Percentiles rank a stretch among this genome's conserved stretches.
Evolutionary conservation across 2,113 vertebrate genomes (phyloP).

Genomic region (Triplophysa rosa): DNA sequence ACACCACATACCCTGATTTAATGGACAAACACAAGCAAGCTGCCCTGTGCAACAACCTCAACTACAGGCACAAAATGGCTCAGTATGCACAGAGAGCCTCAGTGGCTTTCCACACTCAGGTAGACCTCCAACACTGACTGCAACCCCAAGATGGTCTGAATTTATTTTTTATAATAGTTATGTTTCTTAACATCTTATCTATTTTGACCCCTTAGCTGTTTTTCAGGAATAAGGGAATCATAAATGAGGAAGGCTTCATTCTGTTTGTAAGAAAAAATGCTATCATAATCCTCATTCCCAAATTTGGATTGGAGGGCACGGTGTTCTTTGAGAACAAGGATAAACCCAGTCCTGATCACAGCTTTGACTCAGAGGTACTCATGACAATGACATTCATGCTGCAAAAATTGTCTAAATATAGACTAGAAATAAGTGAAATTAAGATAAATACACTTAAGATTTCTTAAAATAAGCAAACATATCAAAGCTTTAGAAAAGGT

Average conservation of each 20-base stretch:
- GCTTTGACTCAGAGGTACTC: slow-evolving; percentile 86
- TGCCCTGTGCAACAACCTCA: slow-evolving; percentile 91
- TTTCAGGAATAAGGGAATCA: slow-evolving; percentile 89
- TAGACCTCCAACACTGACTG: slow-evolving; percentile 52
- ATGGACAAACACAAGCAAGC: slow-evolving; percentile 93
- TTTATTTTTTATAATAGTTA: background rate
- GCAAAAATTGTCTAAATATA: too few relatives aligned
- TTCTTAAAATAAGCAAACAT: too few relatives aligned
- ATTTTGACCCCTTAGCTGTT: slow-evolving; percentile 80
- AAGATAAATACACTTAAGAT: too few relatives aligned
- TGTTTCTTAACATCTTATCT: background rate
- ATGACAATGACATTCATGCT: too few relatives aligned
- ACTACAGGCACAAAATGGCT: slow-evolving; percentile 97
- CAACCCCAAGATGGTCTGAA: background rate
- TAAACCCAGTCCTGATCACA: slow-evolving; percentile 76
- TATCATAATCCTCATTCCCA: slow-evolving; percentile 94
- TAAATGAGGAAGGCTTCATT: slow-evolving; percentile 93
- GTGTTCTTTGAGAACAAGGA: slow-evolving; percentile 93
- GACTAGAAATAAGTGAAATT: too few relatives aligned
- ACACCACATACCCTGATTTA: slow-evolving; percentile 89
- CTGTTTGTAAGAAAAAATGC: slow-evolving; percentile 97
- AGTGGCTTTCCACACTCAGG: slow-evolving; percentile 96
- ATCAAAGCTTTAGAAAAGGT: too few relatives aligned
- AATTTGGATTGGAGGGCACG: slow-evolving; percentile 93
- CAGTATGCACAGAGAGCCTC: slow-evolving; percentile 95